Evolutionary conservation across 1,140 invertebrate genomes (phyloP).

Genomic region (Ceratosolen fusciceps): DNA sequence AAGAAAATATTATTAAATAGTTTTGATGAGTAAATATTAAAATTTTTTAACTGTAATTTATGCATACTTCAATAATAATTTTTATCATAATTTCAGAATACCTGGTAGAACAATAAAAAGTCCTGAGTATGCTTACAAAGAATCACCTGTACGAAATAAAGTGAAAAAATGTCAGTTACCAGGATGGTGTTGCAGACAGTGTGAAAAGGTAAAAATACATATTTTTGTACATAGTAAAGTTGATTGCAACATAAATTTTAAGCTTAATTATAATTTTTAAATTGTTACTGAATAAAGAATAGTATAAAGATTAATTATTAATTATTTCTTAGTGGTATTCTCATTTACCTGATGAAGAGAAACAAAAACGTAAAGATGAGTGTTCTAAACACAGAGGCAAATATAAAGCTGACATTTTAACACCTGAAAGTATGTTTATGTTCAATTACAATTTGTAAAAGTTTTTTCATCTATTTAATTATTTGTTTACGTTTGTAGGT

Average conservation of each 20-base stretch:
- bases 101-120: constrained; percentile 47
- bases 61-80: constrained; percentile 14
- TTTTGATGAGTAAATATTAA: constrained; percentile 55
- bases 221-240: constrained; percentile 25
- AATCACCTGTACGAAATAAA: constrained; percentile 63
- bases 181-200: constrained; percentile 66
- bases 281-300: background rate
- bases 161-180: constrained; percentile 61
- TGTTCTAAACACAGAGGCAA: constrained; percentile 71
- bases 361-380: constrained; percentile 62
- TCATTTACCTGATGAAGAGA: constrained; percentile 60
- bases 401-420: constrained; percentile 60
- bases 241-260: constrained; percentile 22
- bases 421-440: constrained; percentile 63
- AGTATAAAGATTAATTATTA: constrained; percentile 5
- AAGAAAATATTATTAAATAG: constrained; percentile 52
- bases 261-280: constrained; percentile 20
- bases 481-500: constrained; percentile 52
- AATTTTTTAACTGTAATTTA: background rate
- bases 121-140: constrained; percentile 56
- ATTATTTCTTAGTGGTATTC: constrained; percentile 67
- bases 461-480: constrained; percentile 27
- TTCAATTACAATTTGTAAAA: background rate
- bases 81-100: constrained; percentile 47
- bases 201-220: constrained; percentile 61